phyloP scores from a whole-genome alignment of 2,113 vertebrate genomes.

The Ardeotis arabs region DNA sequence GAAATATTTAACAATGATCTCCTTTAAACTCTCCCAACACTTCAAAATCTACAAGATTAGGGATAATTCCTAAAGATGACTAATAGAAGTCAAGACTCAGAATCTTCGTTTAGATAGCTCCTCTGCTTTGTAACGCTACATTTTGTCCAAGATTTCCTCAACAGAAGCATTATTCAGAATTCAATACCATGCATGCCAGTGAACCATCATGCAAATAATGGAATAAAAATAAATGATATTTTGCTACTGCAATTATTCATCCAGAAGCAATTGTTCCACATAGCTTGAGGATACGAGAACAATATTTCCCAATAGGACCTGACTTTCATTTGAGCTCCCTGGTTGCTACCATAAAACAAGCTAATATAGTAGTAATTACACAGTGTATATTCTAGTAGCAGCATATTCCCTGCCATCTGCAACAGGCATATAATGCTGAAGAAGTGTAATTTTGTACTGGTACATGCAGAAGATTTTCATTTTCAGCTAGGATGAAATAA shows the following conservation, averaged over 20 bases:
- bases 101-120: neutral
- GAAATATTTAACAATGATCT: neutral
- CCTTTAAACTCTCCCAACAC: neutral
- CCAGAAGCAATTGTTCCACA: neutral
- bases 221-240: neutral
- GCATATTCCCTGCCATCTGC: neutral
- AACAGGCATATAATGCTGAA: neutral
- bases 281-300: neutral
- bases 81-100: neutral
- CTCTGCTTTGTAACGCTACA: neutral
- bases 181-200: neutral
- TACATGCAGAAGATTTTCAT: neutral
- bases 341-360: neutral
- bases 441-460: neutral
- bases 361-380: neutral
- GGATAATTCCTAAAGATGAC: neutral
- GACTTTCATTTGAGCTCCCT: neutral
- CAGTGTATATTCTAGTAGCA: neutral
- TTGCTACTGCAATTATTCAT: neutral
- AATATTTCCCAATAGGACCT: neutral
- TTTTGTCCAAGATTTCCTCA: neutral
- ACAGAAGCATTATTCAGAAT: neutral
- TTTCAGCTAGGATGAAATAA: neutral
- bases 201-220: neutral
- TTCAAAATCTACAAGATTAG: neutral